phyloP scores from a whole-genome alignment of 2,797 vertebrate genomes.

The Protonibea diacanthus region DNA sequence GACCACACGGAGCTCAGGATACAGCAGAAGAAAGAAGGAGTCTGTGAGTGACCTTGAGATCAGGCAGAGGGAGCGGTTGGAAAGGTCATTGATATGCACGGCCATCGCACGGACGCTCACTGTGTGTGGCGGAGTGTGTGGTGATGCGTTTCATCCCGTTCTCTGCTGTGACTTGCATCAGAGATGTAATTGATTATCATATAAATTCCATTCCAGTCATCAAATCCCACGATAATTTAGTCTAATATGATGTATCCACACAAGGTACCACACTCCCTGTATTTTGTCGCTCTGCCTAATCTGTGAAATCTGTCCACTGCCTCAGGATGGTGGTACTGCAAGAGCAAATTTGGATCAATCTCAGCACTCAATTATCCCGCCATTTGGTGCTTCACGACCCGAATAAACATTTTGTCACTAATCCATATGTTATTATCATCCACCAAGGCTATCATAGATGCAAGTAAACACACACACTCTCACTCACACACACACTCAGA shows the following conservation, averaged over 20 bases:
- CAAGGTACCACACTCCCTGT: slow-evolving; percentile 28
- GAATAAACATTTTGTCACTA: slow-evolving; percentile 77
- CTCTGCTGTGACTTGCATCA: slow-evolving; percentile 56
- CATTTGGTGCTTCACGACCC: slow-evolving; percentile 78
- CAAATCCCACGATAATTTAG: slow-evolving; percentile 48
- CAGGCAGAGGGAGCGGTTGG: slow-evolving; percentile 49
- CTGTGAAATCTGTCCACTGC: slow-evolving; percentile 65
- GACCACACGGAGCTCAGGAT: slow-evolving; percentile 39
- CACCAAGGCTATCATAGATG: slow-evolving; percentile 52
- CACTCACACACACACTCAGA: slow-evolving; percentile 28
- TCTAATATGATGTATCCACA: slow-evolving; percentile 51
- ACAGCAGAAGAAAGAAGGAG: slow-evolving; percentile 52
- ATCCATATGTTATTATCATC: slow-evolving; percentile 80
- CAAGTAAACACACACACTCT: slow-evolving; percentile 40
- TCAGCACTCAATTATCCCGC: slow-evolving; percentile 73
- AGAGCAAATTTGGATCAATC: slow-evolving; percentile 77
- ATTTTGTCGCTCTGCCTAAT: slow-evolving; percentile 52
- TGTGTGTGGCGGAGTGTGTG: slow-evolving; percentile 49
- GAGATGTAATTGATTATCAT: slow-evolving; percentile 71
- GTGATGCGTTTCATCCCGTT: slow-evolving; percentile 54
- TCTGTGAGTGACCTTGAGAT: slow-evolving; percentile 76
- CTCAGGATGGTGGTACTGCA: slow-evolving; percentile 57
- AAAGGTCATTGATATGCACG: slow-evolving; percentile 78
- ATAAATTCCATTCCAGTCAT: slow-evolving; percentile 57
- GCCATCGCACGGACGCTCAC: slow-evolving; percentile 49